Base-by-base conservation (phyloP, 2,888 invertebrate genomes). In the Cabera pusaria region DNA sequence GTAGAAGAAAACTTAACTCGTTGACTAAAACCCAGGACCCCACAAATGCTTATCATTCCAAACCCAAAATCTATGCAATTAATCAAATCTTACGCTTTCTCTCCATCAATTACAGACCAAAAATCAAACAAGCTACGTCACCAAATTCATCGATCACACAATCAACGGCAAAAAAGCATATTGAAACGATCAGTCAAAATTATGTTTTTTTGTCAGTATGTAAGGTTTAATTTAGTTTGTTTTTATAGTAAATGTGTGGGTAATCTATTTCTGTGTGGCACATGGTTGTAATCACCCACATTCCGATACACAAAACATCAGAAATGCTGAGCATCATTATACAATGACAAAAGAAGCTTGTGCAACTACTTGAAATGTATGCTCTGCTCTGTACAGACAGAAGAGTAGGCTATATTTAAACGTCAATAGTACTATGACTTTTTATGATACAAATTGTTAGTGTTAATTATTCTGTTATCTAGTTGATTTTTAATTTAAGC, bases 321-420 rank as follows among this genome's bases (percentile, higher is more conserved):
- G 64, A 71, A 72, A 66, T 73, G 65, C 60, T 68, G 74, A 72
- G 62, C 77, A 77, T 84, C 84, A 81, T 85, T 85, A 84, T 79
- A 83, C 80, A 80, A 82, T 81, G 83, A 86, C 87, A 86, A 84
- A 86, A 85, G 83, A 81, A 81, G 72, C 79, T 87, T 84, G 82
- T 70, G 83, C 79, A 86, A 86, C 84, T 76, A 66, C 68, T 81
- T 80, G 73, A 81, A 83, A 79, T 71, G 65, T 77, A 70, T 64
- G 64, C 64, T 66, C 65, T 61, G 56, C 52, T 54, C 49, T 29
- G 79, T 84, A 86, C 67, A 11, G 84, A 64, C 39, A 51, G 69
- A 54, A 69, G 32, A 63, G 58, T 50, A 58, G 35, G 21, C n/a
- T n/a, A n/a, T n/a, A n/a, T n/a, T n/a, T n/a, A n/a, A n/a, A n/a